Base-by-base conservation (phyloP, 2,888 invertebrate genomes). In the Villa cingulata region DNA sequence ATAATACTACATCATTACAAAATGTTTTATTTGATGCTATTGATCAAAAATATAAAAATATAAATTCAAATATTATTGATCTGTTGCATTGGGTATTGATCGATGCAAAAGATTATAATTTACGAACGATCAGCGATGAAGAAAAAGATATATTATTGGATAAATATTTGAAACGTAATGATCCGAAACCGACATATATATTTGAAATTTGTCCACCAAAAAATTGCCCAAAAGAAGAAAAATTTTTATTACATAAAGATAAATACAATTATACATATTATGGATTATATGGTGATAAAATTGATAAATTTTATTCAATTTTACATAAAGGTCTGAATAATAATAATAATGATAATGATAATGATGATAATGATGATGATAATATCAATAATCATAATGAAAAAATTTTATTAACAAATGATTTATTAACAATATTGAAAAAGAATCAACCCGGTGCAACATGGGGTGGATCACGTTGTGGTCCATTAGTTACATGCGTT, bases 391-490 rank as follows among this genome's bases (percentile, higher is more conserved):
- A n/a, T 20, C 20, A 9, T 12, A 15, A 42, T 45, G 34, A 2
- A n/a, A 17, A 41, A 12, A 34, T n/a, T 15, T 1, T 16, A 16
- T 6, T 36, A 16, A 16, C n/a, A 15, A 12, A 36, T 46, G 86
- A 87, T 59, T 69, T 88, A 55, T 77, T 77, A 45, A 75, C 83
- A 18, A 82, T 81, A 56, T 69, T 87, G 56, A 74, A 77, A 32
- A 82, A 80, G 59, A 83, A 86, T 60, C 83, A 82, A 29, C 76
- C 76, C 53, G 81, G 78, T n/a, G 77, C 76, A 59, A 76, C 83
- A 14, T 85, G 89, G 88, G 78, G 80, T 20, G 78, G 78, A 12
- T 87, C 87, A 58, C 68, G 75, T 49, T 74, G 87, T 44, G 89
- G 89, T 2, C 75, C 78, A n/a, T 76, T 80, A 53, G 70, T 87